Base-by-base conservation (phyloP, 2,113 vertebrate genomes). In the Galemys pyrenaicus region DNA sequence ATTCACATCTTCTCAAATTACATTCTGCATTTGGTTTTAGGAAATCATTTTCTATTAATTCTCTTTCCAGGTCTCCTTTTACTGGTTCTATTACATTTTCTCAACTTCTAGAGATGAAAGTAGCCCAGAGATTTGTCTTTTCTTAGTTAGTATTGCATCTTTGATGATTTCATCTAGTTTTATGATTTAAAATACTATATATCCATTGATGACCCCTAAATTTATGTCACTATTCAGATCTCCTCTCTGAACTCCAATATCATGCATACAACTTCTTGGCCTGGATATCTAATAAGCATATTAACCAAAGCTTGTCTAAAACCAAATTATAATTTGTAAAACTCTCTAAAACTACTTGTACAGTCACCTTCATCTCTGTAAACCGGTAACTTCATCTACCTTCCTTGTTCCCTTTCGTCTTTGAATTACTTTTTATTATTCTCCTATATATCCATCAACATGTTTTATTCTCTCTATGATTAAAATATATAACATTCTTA, bases 161-260 rank as follows among this genome's bases (percentile, higher is more conserved):
- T 90, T n/a, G 35, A 90, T 95, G 41, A 77, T 75, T 81, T 94
- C 60, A 54, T 44, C 22, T 6, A 35, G 5, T 81, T 28, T 56
- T 17, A 30, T 73, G 46, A 22, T 87, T 95, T 93, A 81, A 92
- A 84, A 82, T 78, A 41, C 13, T 28, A 54, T 10, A 11, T 49
- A 56, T 89, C 30, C 78, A 39, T 35, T 65, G 22, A 67, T 89
- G 56, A 65, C 46, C 67, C 65, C 71, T 71, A 28, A 71, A 78
- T 49, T 35, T 79, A 32, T 58, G 26, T 71, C 70, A 94, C 30
- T 92, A 74, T 13, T 62, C 70, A 58, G 30, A 60, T 37, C 9
- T 80, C 58, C 87, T 90, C 35, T 46, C 41, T 80, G 28, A 75
- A 67, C 37, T 92, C 64, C 37, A 90, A 44, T 90, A 87, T 84